Base-by-base conservation (phyloP, 2,888 invertebrate species). In the Eulithis testata region DNA sequence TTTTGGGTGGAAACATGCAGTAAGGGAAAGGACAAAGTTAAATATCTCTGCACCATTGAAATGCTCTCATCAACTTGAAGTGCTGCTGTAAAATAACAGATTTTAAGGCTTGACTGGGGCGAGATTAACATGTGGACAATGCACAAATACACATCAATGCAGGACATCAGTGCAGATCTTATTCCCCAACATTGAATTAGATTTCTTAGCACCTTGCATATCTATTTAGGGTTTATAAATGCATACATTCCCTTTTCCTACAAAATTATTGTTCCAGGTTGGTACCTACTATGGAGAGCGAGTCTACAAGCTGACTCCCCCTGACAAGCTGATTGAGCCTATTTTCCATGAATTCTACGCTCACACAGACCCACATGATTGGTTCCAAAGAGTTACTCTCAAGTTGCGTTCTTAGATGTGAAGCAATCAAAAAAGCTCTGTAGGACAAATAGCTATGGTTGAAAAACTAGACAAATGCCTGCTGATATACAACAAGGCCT, bases 251-350 rank as follows among this genome's bases (percentile, higher is more conserved):
- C 31, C 3, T 31, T 31, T 31, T 31, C 31, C 31, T 31, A 31
- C 2, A 37, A 7, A 0, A 27, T 37, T 4, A 40, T 68, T 12
- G 70, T 85, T 81, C 45, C 82, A 93, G 93, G 96, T 96, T 6
- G 99, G 99, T 54, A 98, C 97, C 2, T 97, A 95, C 87, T 97
- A 96, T 74, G 98, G 98, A 5, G 96, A 97, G 83, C 96, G 96
- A 31, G 89, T 98, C 11, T 99, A 94, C 93, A 95, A 96, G 77
- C 96, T 95, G 0, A 72, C 95, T 45, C 94, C 95, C 0, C 87
- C 94, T 59, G 95, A 96, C 74, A 91, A 93, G 2, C 94, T 96
- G 31, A 84, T 96, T 2, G 93, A 94, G 45, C 96, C 97, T 0
- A 88, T 86, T 57, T 93, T 94, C 83, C 91, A 94, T 56, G 97